Percentiles rank a stretch among this genome's conserved stretches.
These are phyloP conservation scores for Petrocephalus microphthalmus DNA, from an alignment of 2,113 vertebrate genomes.

Conservation along the genomic window DNA sequence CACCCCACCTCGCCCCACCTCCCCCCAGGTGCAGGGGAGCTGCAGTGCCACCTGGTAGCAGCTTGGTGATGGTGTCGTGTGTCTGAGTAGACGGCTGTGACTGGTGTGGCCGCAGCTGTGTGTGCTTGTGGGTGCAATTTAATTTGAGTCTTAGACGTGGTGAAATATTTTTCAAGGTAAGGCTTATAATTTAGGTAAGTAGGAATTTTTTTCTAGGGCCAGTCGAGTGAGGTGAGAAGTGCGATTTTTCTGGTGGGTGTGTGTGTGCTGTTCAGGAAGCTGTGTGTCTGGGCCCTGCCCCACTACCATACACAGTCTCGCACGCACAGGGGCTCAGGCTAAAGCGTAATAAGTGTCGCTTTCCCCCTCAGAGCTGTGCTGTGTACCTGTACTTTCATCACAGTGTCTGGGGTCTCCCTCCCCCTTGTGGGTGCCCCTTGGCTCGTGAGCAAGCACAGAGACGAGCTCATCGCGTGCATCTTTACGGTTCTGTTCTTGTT, in stretches of 20 bases:
- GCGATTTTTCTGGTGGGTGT: not conserved
- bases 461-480: constrained; percentile 23
- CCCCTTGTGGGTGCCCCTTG: not conserved
- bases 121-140: not conserved
- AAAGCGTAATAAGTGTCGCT: not conserved
- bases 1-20: not conserved
- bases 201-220: not conserved
- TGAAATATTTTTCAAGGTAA: not conserved
- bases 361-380: not conserved
- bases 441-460: not conserved
- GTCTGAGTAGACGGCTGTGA: not conserved
- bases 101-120: not conserved
- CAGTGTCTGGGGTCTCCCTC: not conserved
- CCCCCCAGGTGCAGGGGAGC: not conserved
- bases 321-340: not conserved
- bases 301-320: too few relatives aligned
- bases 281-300: too few relatives aligned
- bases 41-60: not conserved
- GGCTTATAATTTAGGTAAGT: not conserved
- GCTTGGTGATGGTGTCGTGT: not conserved
- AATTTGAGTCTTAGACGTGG: not conserved
- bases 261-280: not conserved
- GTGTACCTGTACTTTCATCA: not conserved
- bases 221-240: not conserved
- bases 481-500: constrained; percentile 43